A percentile compares a stretch with the other conserved stretches of the same genome.
phyloP scores from a whole-genome alignment of 2,888 invertebrate species.

The Meghimatium bilineatum region DNA sequence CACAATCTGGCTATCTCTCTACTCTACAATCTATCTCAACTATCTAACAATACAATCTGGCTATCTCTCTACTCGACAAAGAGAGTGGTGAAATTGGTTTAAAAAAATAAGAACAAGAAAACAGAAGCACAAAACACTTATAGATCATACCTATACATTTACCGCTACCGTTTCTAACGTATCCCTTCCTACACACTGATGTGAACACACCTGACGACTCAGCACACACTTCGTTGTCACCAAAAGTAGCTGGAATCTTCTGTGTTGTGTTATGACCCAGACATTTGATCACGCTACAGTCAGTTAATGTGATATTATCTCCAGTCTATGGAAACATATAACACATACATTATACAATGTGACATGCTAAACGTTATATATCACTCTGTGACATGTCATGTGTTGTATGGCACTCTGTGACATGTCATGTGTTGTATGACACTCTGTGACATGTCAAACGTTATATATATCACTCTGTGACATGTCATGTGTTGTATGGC shows the following conservation, averaged over 20 bases:
- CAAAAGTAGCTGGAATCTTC: not conserved
- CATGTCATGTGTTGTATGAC: too few relatives aligned
- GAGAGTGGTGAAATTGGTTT: too few relatives aligned
- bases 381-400: too few relatives aligned
- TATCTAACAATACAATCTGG: too few relatives aligned
- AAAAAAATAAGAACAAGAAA: too few relatives aligned
- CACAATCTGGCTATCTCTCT: too few relatives aligned
- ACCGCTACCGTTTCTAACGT: not conserved
- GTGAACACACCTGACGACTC: slow-evolving; percentile 57
- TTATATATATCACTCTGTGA: too few relatives aligned
- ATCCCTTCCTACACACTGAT: slow-evolving; percentile 61
- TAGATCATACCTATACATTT: slow-evolving; percentile 44
- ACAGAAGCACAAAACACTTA: not conserved
- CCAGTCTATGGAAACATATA: slow-evolving; percentile 19
- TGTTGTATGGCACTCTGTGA: too few relatives aligned
- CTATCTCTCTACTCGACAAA: too few relatives aligned
- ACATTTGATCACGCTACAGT: slow-evolving; percentile 27
- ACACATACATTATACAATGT: not conserved
- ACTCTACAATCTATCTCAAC: too few relatives aligned
- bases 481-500: too few relatives aligned
- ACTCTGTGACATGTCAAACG: not conserved
- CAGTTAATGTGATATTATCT: not conserved
- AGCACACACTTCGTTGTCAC: slow-evolving; percentile 33
- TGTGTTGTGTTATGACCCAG: slow-evolving; percentile 10
- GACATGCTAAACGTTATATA: not conserved